Conservation (phyloP, 1,140 invertebrate genomes). For the Lasioglossum baleicum region DNA sequence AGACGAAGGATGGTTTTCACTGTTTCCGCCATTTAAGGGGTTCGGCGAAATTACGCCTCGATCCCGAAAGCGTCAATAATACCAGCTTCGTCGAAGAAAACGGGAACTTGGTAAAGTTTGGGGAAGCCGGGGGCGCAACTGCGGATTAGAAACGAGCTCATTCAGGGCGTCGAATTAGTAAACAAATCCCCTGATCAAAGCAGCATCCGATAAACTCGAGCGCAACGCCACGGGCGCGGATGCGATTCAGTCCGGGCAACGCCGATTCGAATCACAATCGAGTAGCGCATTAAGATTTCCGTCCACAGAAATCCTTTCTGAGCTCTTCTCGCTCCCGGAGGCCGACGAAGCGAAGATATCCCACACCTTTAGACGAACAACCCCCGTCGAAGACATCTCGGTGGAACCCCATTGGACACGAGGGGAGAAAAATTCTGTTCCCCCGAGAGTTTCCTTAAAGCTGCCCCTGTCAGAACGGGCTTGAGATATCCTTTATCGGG, state of each 20-base stretch:
- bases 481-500: constrained; percentile 46
- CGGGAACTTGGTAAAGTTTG: too few relatives aligned
- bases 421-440: constrained; percentile 31
- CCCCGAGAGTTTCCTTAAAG: constrained; percentile 33
- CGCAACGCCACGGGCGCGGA: background rate
- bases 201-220: background rate
- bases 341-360: constrained; percentile 24
- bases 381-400: constrained; percentile 27
- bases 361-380: background rate
- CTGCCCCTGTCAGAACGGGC: background rate
- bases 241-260: background rate
- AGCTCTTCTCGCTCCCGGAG: constrained; percentile 29
- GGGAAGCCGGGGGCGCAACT: too few relatives aligned
- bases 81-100: too few relatives aligned
- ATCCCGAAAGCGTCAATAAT: too few relatives aligned
- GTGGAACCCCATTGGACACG: constrained; percentile 43
- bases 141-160: background rate
- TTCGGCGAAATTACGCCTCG: too few relatives aligned
- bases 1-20: too few relatives aligned
- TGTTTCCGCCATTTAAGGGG: too few relatives aligned
- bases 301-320: constrained; percentile 13
- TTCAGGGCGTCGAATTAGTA: background rate
- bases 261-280: background rate
- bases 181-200: constrained; percentile 7
- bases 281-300: constrained; percentile 19